Base-by-base conservation (phyloP, 2,797 vertebrate species). In the Gallinago nigripennis region DNA sequence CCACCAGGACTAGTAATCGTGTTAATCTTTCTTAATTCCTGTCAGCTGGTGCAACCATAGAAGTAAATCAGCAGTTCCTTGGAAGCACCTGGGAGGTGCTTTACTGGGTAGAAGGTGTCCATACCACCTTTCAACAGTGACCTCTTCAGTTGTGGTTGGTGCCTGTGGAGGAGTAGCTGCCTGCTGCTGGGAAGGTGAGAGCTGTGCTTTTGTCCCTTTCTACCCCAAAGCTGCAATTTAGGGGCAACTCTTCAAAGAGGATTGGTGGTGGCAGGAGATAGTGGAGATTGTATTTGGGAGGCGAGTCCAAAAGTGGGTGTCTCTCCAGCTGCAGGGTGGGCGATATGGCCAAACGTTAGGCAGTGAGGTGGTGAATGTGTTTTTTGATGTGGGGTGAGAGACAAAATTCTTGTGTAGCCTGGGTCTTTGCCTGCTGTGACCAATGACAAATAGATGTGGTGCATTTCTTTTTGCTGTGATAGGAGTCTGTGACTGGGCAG, bases 401-500 rank as follows among this genome's bases (percentile, higher is more conserved):
- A 11, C 11, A 21, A 66, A 31, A 46, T 16, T 13, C 9, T 25
- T 6, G 8, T 1, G 20, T 16, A 8, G 23, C 8, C 31, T 30
- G 23, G 13, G 25, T 61, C n/a, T 31, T 56, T 56, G 72, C 4
- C n/a, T 3, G 18, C 63, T 53, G 20, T 31, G n/a, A 9, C 23
- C 31, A 5, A 1, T 18, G 69, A 3, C 69, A n/a, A 11, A 23
- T 1, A 23, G n/a, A n/a, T 6, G 20, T 13, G 54, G 63, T 3
- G 31, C 3, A 1, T 9, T 68, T 71, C 46, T 8, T 16, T 24
- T 51, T 2, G 18, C 3, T 0, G 16, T 2, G 1, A 2, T 14
- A 0, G 0, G 35, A 35, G 37, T 8, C n/a, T 23, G 30, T 12
- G 56, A 11, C 81, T 45, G 33, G 5, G 8, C n/a, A 45, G 69